These are phyloP conservation scores for Nyctereutes procyonoides DNA, from an alignment of 2,113 vertebrate genomes.

Conservation along the genomic window DNA sequence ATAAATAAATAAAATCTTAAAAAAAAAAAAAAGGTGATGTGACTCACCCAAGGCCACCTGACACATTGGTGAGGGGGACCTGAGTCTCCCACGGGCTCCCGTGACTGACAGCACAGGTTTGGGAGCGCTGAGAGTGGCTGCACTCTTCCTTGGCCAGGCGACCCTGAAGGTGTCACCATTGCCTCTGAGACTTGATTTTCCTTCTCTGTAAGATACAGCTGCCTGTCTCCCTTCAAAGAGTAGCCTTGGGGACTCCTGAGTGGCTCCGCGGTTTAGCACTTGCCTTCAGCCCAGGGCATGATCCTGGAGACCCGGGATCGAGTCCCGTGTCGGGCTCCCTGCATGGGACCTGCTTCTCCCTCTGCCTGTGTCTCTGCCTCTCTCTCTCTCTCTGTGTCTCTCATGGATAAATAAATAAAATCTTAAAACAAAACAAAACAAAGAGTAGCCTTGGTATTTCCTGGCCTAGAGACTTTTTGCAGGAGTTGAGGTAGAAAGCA, in stretches of 20 bases:
- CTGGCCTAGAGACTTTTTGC: background rate
- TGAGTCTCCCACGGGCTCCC: background rate
- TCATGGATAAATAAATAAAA: no score
- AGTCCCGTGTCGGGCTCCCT: no score
- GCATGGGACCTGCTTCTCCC: no score
- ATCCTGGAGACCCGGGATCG: no score
- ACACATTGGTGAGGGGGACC: background rate
- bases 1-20: background rate
- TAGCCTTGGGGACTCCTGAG: background rate
- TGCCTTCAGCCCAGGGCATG: no score
- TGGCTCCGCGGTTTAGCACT: no score
- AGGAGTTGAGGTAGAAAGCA: background rate
- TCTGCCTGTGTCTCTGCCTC: no score
- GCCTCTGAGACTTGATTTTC: background rate
- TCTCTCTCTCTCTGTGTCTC: no score
- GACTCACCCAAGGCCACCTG: background rate
- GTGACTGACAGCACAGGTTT: background rate
- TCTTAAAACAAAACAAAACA: background rate
- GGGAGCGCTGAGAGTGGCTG: accelerated
- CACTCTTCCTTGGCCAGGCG: background rate
- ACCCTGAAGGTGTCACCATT: background rate
- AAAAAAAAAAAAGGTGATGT: background rate
- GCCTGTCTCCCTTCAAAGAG: background rate
- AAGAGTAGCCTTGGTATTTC: background rate
- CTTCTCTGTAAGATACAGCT: background rate